Evolutionary conservation across 2,113 vertebrate genomes (phyloP).

Genomic region (Myrmecophaga tridactyla): DNA sequence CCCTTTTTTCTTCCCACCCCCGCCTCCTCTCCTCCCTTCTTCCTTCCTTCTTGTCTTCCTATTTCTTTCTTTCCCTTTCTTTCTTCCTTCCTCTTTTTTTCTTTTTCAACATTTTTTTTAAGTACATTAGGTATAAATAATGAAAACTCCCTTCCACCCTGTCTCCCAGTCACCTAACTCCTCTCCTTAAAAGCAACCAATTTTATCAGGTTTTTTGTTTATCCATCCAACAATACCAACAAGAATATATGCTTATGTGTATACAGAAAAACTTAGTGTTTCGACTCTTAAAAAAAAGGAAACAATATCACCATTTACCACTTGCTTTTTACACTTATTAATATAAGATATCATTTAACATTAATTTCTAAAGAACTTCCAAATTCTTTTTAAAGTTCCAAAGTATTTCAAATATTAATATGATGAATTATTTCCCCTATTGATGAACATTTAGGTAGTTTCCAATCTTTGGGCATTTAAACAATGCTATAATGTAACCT

Average conservation of each 20-base stretch:
- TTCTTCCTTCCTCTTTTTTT: background rate
- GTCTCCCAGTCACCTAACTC: background rate
- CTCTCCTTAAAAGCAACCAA: background rate
- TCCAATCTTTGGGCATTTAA: background rate
- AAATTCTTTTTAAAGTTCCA: background rate
- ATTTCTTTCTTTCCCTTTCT: background rate
- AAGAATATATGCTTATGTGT: background rate
- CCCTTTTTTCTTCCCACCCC: background rate
- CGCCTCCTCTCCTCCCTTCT: background rate
- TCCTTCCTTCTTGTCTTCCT: slow-evolving; percentile 13
- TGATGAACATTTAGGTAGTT: background rate
- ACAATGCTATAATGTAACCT: background rate
- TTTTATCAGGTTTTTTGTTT: background rate
- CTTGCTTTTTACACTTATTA: background rate
- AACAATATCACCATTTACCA: background rate
- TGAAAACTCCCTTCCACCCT: background rate
- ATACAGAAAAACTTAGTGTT: background rate
- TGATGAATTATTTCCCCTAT: background rate
- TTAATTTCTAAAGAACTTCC: background rate
- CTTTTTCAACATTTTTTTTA: no score
- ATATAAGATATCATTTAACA: background rate
- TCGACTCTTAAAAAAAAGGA: background rate
- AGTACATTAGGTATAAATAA: background rate
- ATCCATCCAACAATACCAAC: background rate
- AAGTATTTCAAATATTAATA: background rate